Evolutionary conservation across 2,888 invertebrate species (phyloP).

Genomic region (Nipponacmea schrenckii): DNA sequence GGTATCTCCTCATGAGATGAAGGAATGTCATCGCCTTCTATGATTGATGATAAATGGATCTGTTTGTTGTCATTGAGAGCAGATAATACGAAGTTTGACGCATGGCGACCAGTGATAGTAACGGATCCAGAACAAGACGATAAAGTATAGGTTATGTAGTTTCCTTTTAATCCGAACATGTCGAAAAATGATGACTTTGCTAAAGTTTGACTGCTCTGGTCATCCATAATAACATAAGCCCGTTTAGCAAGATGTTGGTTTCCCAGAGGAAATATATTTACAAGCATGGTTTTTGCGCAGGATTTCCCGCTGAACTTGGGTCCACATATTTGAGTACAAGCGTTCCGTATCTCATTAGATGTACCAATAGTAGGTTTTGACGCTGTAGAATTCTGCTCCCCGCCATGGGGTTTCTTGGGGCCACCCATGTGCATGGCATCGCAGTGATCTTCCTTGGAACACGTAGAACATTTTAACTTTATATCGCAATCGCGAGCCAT

Average conservation of each 20-base stretch:
- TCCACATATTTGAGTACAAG: slow-evolving; percentile 20
- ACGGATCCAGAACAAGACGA: slow-evolving; percentile 26
- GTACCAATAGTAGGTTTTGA: not conserved
- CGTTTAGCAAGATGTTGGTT: slow-evolving; percentile 5
- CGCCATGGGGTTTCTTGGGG: not conserved
- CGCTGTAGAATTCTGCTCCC: not conserved
- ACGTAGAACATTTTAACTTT: slow-evolving; percentile 22
- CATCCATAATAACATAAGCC: slow-evolving; percentile 25
- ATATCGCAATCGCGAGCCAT: slow-evolving; percentile 14
- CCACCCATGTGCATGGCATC: slow-evolving; percentile 22
- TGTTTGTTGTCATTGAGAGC: slow-evolving; percentile 9
- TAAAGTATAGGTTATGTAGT: slow-evolving; percentile 18
- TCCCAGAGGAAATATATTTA: slow-evolving; percentile 13
- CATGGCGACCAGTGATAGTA: slow-evolving; percentile 16
- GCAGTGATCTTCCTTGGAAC: slow-evolving; percentile 22
- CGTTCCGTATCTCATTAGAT: too few relatives aligned
- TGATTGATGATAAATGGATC: slow-evolving; percentile 18
- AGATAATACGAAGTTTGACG: slow-evolving; percentile 19
- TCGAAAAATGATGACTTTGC: slow-evolving; percentile 24
- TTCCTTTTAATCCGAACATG: slow-evolving; percentile 10
- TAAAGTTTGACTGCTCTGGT: slow-evolving; percentile 27
- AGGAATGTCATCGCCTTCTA: slow-evolving; percentile 29
- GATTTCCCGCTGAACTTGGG: slow-evolving; percentile 13
- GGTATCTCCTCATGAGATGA: slow-evolving; percentile 25
- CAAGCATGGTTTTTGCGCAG: too few relatives aligned